Evolutionary conservation across 2,113 vertebrate genomes (phyloP).

Genomic region (Elanus axillaris): DNA sequence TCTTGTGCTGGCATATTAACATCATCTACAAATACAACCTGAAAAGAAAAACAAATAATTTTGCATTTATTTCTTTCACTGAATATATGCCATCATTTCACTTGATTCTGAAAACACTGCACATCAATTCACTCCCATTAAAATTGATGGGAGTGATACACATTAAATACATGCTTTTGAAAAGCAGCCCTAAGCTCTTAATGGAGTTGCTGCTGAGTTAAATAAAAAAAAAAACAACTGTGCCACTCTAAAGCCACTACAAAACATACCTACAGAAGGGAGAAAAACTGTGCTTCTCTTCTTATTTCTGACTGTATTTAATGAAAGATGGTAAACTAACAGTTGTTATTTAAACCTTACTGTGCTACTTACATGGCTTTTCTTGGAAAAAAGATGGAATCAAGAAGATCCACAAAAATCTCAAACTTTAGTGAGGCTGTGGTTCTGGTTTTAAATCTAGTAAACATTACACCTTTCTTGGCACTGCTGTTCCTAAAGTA

Average conservation of each 20-base stretch:
- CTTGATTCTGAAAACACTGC: neutral
- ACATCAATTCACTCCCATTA: neutral
- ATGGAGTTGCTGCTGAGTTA: neutral
- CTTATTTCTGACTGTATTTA: neutral
- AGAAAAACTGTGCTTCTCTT: neutral
- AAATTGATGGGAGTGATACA: neutral
- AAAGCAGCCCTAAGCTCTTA: neutral
- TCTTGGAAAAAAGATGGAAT: neutral
- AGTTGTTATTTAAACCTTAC: neutral
- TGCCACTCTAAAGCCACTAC: neutral
- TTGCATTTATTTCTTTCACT: neutral
- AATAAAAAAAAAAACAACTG: neutral
- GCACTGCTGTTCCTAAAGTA: neutral
- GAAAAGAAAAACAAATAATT: neutral
- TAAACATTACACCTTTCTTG: neutral
- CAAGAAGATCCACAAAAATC: neutral
- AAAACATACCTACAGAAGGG: neutral
- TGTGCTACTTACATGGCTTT: neutral
- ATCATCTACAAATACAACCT: conserved; percentile 93
- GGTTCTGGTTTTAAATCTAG: neutral
- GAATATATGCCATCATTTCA: neutral
- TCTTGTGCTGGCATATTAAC: conserved; percentile 93
- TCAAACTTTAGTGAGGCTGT: neutral
- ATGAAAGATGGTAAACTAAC: neutral
- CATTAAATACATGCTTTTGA: neutral